Conservation (phyloP, 2,113 vertebrate genomes). For the Panthera uncia region DNA sequence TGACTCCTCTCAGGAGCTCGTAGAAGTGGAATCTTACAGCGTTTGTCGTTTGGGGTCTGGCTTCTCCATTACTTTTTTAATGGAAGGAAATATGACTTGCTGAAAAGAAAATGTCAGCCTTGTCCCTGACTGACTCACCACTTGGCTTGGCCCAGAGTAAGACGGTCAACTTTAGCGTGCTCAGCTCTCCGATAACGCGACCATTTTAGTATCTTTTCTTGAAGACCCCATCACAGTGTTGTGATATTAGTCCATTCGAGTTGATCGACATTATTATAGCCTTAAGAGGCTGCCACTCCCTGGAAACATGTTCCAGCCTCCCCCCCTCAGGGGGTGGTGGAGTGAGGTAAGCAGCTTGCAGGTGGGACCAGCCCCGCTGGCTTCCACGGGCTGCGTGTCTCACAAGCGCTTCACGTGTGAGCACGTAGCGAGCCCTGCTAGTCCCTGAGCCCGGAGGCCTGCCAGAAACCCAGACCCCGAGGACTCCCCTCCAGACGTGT, state of each 20-base stretch:
- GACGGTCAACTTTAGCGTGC: not conserved
- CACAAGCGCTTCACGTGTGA: not conserved
- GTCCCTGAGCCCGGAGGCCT: not conserved
- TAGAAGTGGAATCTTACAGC: not conserved
- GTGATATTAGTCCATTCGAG: not conserved
- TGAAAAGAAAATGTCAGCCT: not conserved
- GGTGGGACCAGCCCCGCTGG: not conserved
- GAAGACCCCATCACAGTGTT: not conserved
- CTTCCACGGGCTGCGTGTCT: not conserved
- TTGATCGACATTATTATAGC: not conserved
- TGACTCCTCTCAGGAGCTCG: not conserved
- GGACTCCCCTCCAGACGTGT: not conserved
- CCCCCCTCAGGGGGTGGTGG: not conserved
- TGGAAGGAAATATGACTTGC: not conserved
- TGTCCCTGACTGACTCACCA: not conserved
- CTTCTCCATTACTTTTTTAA: not conserved
- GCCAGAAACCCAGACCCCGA: not conserved
- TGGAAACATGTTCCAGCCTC: not conserved
- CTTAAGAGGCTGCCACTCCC: not conserved
- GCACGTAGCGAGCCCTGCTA: not conserved
- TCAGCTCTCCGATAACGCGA: not conserved
- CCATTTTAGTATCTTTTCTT: not conserved
- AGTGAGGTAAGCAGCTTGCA: not conserved
- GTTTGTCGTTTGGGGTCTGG: not conserved
- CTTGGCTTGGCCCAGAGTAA: not conserved